Evolutionary conservation across 35 echinoderm and acorn worm species (phyloP).

Genomic region (Chiridota heheva): DNA sequence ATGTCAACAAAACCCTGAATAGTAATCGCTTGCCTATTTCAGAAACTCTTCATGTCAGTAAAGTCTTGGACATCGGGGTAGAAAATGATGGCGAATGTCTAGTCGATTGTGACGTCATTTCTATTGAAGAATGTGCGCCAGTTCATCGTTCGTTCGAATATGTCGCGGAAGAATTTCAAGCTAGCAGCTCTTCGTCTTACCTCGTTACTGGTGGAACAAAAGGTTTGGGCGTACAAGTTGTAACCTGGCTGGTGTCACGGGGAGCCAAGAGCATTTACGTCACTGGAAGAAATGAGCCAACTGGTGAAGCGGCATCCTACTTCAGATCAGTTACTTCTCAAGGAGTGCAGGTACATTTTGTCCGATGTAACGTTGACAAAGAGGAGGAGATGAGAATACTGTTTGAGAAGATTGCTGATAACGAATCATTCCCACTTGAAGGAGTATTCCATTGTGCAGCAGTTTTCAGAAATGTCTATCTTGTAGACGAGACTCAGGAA

Average conservation of each 20-base stretch:
- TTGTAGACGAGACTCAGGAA: constrained; percentile 10
- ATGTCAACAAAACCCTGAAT: background rate
- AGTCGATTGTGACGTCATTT: background rate
- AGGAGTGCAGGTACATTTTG: background rate
- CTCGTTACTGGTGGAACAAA: constrained; percentile 73
- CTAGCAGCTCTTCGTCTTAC: constrained; percentile 35
- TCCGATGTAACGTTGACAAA: constrained; percentile 7
- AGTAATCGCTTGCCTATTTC: background rate
- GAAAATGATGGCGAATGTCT: background rate
- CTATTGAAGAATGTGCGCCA: background rate
- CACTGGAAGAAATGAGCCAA: constrained; percentile 15
- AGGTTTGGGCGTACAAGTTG: constrained; percentile 53
- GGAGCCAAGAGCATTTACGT: constrained; percentile 51
- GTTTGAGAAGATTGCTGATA: constrained; percentile 19
- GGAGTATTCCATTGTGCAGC: constrained; percentile 81
- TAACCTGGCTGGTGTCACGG: constrained; percentile 45
- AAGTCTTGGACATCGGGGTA: background rate
- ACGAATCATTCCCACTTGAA: background rate
- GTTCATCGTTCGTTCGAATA: background rate
- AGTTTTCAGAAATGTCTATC: constrained; percentile 34
- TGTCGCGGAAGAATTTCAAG: background rate
- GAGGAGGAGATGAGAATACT: background rate
- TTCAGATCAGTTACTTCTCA: background rate
- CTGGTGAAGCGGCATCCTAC: background rate
- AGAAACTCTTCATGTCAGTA: background rate